Base-by-base conservation (phyloP, 2,797 vertebrate genomes). In the Danio albolineatus region DNA sequence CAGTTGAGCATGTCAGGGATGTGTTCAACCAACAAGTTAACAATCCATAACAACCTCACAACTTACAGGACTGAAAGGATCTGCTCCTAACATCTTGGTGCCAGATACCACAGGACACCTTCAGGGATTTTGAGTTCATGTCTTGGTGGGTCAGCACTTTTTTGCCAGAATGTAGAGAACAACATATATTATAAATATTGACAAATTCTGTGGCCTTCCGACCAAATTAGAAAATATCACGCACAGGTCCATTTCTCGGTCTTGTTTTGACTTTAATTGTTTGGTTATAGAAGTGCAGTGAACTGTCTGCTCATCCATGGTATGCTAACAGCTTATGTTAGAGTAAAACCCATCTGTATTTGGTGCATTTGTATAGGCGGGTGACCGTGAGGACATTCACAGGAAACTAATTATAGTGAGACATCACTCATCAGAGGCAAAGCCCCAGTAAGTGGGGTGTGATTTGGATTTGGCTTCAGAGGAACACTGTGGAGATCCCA, bases 381-480 rank as follows among this genome's bases (percentile, higher is more conserved):
- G 46, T 70, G 54, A 78, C 36, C 10, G 1, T 43, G 38, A 61
- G 65, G 44, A 71, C 76, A 78, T 59, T 43, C 16, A 39, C 62
- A 78, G 65, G 36, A 59, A 41, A 73, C 54, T 66, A 10, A 62
- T 61, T 72, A 70, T 19, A 54, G 16, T 4, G 6, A 71, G 5
- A 61, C 44, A 75, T 66, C 78, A 54, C 44, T 76, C 66, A 78
- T 78, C 57, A 71, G 9, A 61, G 17, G 17, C 56, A 61, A 77
- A 59, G 43, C 73, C 53, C 53, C 53, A 61, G 41, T 77, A 62
- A 59, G 74, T 65, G 59, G 38, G 78, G 64, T 16, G 9, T 87
- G 82, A 89, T 85, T 82, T 89, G 86, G 85, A 89, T 81, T 60
- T 57, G 69, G 74, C 86, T 78, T 85, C 81, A 82, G 66, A 83